These are phyloP conservation scores for Taxidea taxus DNA, from an alignment of 2,113 vertebrate species.

Conservation along the genomic window DNA sequence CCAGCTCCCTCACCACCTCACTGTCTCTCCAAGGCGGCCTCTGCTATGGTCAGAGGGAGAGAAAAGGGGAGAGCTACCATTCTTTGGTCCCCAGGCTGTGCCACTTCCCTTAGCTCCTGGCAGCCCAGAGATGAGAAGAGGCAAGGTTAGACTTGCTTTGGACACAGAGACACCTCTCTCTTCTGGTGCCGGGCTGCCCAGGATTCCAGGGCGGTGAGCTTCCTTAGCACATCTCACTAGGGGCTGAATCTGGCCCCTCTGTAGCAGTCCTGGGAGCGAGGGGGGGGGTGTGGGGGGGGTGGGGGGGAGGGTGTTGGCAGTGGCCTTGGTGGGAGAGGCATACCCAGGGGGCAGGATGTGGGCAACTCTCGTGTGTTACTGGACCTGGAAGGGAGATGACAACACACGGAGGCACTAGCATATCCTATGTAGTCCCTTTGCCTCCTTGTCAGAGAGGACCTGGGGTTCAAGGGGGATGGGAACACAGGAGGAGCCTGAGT, in stretches of 20 bases:
- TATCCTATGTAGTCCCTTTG: not conserved
- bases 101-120: not conserved
- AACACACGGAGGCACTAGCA: not conserved
- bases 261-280: not conserved
- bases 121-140: not conserved
- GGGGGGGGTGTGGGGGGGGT: too few relatives aligned
- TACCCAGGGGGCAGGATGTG: fast-evolving
- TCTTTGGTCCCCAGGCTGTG: not conserved
- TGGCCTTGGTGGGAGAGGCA: not conserved
- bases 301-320: not conserved
- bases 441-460: not conserved
- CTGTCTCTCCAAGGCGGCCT: not conserved
- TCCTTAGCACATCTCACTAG: not conserved
- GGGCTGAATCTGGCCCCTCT: not conserved
- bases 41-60: fast-evolving
- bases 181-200: not conserved
- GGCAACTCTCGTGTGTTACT: too few relatives aligned
- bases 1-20: fast-evolving
- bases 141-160: not conserved
- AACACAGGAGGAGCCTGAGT: not conserved
- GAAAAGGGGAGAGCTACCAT: not conserved
- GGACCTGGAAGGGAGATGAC: not conserved
- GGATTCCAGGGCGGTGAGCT: not conserved
- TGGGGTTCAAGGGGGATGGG: too few relatives aligned
- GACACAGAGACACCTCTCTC: not conserved